These are phyloP conservation scores for Pheucticus melanocephalus DNA, from an alignment of 2,113 vertebrate genomes.

Conservation along the genomic window DNA sequence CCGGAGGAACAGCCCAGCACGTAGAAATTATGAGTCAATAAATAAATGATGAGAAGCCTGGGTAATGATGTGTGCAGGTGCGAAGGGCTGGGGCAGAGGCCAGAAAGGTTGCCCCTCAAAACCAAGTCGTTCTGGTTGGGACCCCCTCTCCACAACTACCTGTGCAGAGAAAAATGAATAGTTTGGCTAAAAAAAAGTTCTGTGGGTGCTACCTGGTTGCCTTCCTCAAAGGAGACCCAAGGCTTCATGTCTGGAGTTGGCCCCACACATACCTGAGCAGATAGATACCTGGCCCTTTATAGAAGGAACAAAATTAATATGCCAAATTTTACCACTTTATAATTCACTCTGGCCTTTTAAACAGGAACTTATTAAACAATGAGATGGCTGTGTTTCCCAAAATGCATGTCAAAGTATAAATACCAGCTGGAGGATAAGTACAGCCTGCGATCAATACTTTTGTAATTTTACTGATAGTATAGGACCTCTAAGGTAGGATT, in stretches of 20 bases:
- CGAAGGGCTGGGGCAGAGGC: background rate
- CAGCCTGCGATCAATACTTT: background rate
- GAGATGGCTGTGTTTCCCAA: background rate
- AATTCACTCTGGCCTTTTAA: background rate
- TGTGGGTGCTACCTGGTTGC: accelerated
- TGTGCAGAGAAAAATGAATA: accelerated
- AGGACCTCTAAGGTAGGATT: background rate
- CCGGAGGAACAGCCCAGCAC: no score
- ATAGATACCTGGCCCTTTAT: background rate
- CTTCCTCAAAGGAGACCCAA: background rate
- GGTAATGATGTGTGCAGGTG: no score
- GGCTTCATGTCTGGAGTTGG: background rate
- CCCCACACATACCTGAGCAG: background rate
- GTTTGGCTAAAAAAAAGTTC: background rate
- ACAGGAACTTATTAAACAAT: background rate
- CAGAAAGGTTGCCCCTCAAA: background rate
- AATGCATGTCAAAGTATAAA: background rate
- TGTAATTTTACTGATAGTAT: background rate
- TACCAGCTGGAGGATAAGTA: background rate
- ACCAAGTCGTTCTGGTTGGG: accelerated
- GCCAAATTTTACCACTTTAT: background rate
- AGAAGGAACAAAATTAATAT: background rate
- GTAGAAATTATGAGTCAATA: background rate
- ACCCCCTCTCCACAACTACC: accelerated
- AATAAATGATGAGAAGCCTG: background rate